Evolutionary conservation across 2,113 vertebrate species (phyloP).

Genomic region (Calidris pugnax): DNA sequence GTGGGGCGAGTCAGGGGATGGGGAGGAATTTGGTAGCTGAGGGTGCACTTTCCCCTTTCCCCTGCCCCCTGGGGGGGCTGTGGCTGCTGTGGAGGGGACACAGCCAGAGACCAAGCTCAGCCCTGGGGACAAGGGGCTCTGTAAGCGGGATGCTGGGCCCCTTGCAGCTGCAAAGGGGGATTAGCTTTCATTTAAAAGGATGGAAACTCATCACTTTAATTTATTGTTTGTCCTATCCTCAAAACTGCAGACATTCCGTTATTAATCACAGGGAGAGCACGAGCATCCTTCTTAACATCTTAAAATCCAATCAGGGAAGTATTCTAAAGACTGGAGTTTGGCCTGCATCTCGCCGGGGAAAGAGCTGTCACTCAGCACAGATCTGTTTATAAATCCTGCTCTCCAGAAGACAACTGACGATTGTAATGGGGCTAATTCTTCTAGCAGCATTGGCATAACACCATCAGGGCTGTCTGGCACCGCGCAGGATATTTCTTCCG

Average conservation of each 20-base stretch:
- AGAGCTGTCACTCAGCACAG: neutral
- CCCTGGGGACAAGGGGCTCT: neutral
- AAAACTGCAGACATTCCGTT: neutral
- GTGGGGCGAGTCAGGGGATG: too few relatives aligned
- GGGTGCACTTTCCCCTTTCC: neutral
- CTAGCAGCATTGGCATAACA: neutral
- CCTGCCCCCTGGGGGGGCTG: neutral
- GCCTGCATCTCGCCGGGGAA: neutral
- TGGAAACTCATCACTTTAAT: neutral
- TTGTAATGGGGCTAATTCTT: conserved; percentile 34
- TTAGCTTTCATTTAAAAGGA: neutral
- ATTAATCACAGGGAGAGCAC: neutral
- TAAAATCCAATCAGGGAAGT: neutral
- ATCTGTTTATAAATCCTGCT: neutral
- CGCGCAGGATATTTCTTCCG: neutral
- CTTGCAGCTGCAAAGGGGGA: neutral
- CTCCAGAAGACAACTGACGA: conserved; percentile 11
- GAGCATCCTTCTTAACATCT: neutral
- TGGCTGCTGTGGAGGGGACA: neutral
- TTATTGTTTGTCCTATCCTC: neutral
- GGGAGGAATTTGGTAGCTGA: neutral
- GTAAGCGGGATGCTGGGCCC: neutral
- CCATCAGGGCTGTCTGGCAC: conserved; percentile 41
- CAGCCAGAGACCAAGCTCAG: too few relatives aligned
- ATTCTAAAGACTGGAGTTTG: neutral